phyloP scores from a whole-genome alignment of 2,797 vertebrate species.

The Heteromormyrus szaboi region DNA sequence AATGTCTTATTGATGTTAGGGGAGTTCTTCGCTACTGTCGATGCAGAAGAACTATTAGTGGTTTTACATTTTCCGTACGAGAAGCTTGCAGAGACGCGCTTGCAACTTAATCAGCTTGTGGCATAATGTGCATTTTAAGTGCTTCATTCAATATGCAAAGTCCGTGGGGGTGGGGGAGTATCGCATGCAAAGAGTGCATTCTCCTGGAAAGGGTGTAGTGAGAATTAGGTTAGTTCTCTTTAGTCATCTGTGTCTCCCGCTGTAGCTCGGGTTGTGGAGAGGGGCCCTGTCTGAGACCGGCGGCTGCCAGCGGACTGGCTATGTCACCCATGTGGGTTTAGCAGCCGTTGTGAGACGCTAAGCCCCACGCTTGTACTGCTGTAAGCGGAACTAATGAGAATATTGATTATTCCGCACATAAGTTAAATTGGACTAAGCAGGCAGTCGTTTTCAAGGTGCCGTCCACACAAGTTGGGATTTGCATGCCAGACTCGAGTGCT shows the following conservation, averaged over 20 bases:
- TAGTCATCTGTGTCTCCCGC: slow-evolving; percentile 69
- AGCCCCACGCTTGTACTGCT: slow-evolving; percentile 60
- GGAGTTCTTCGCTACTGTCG: not conserved
- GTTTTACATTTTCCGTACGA: not conserved
- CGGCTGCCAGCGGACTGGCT: slow-evolving; percentile 59
- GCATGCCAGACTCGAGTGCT: slow-evolving; percentile 40
- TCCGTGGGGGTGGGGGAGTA: not conserved
- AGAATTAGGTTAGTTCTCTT: slow-evolving; percentile 65
- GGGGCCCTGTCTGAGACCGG: slow-evolving; percentile 73
- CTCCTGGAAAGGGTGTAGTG: slow-evolving; percentile 39
- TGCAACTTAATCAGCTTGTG: slow-evolving; percentile 13
- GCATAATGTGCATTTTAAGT: not conserved
- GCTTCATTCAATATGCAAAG: not conserved
- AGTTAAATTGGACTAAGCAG: slow-evolving; percentile 66
- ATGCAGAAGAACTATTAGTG: not conserved
- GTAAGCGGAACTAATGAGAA: slow-evolving; percentile 71
- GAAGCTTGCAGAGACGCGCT: not conserved
- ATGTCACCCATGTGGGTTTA: slow-evolving; percentile 65
- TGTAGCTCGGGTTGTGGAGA: slow-evolving; percentile 66
- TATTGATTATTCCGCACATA: slow-evolving; percentile 66
- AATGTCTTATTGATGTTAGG: slow-evolving; percentile 4
- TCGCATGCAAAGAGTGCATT: not conserved
- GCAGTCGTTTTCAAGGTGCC: slow-evolving; percentile 60
- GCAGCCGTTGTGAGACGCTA: slow-evolving; percentile 62
- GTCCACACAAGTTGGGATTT: slow-evolving; percentile 53